Percentiles rank a stretch among this genome's conserved stretches.
These are phyloP conservation scores for Cylindroiulus punctatus DNA, from an alignment of 2,888 invertebrate genomes.

Conservation along the genomic window DNA sequence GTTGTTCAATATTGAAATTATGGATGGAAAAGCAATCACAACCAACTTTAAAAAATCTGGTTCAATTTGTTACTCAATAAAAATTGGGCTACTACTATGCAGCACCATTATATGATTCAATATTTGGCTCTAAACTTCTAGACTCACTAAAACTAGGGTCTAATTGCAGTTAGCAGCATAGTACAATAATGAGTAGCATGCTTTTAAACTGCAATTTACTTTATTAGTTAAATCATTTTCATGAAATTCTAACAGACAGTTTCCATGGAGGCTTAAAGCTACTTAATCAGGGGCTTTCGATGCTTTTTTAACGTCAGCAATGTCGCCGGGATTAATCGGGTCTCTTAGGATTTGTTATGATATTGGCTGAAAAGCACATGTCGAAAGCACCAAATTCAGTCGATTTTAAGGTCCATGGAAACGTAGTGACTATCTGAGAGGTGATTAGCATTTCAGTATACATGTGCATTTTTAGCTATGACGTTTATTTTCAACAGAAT, in stretches of 20 bases:
- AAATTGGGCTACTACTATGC: no score
- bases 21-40: not conserved
- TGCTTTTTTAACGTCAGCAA: no score
- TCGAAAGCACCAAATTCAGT: no score
- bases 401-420: no score
- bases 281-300: no score
- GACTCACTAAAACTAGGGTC: not conserved
- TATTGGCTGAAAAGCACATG: no score
- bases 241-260: no score
- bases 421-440: no score
- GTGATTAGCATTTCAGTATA: not conserved
- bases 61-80: not conserved
- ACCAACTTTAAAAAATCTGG: not conserved
- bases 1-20: not conserved
- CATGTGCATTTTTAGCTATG: not conserved
- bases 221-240: not conserved
- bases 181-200: not conserved
- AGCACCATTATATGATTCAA: constrained; percentile 20
- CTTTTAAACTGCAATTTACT: not conserved
- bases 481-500: not conserved
- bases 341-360: no score
- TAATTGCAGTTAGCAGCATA: not conserved
- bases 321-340: no score
- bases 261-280: no score
- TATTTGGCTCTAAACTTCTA: not conserved